A percentile compares a stretch with the other conserved stretches of the same genome.
Evolutionary conservation across 2,797 vertebrate genomes (phyloP).

Genomic region (Graptemys geographica): DNA sequence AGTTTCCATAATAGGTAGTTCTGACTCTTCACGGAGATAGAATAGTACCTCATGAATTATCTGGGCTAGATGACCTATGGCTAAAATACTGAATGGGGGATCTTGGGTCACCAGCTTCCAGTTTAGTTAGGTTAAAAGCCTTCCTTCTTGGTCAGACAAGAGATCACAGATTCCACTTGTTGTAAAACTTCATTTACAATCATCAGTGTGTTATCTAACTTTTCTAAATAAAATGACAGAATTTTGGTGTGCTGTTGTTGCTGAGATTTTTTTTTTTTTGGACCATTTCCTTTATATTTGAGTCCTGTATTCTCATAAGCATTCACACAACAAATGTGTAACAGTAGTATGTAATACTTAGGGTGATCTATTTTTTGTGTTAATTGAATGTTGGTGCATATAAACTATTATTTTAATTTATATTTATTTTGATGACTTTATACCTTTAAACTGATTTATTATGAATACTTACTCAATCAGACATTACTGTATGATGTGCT

Average conservation of each 20-base stretch:
- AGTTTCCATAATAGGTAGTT: background rate
- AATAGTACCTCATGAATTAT: background rate
- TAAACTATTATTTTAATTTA: background rate
- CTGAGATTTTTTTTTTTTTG: background rate
- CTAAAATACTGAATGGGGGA: background rate
- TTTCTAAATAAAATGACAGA: background rate
- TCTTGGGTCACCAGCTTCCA: background rate
- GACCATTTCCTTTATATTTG: background rate
- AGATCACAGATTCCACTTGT: background rate
- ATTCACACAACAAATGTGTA: background rate
- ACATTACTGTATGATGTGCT: background rate
- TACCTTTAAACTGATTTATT: background rate
- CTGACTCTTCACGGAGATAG: background rate
- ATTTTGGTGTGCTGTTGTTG: background rate
- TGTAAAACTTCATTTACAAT: background rate
- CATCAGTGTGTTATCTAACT: background rate
- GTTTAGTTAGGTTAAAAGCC: background rate
- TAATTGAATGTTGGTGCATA: background rate
- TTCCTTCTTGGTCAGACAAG: background rate
- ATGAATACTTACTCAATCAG: background rate
- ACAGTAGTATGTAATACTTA: background rate
- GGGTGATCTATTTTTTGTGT: accelerated
- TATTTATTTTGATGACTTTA: background rate
- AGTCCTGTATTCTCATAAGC: background rate
- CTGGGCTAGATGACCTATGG: background rate